Evolutionary conservation across 2,113 vertebrate species (phyloP).

Genomic region (Aramus guarauna): DNA sequence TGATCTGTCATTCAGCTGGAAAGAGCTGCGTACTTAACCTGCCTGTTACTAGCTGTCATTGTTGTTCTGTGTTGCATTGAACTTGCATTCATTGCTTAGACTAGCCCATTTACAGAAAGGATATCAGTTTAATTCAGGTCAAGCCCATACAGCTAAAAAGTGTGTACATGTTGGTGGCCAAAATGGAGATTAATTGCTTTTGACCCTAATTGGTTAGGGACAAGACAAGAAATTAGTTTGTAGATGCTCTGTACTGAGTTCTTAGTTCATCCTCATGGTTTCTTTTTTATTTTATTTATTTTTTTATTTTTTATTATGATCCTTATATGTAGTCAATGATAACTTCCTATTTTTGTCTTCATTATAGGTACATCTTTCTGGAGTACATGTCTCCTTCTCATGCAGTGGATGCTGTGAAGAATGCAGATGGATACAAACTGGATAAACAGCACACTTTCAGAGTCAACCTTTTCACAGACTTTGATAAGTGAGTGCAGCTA

Average conservation of each 20-base stretch:
- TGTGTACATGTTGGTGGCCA: not conserved
- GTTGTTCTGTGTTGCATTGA: not conserved
- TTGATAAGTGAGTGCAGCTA: constrained; percentile 87
- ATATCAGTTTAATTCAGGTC: not conserved
- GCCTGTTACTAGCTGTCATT: not conserved
- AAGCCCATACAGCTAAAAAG: not conserved
- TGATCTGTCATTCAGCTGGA: not conserved
- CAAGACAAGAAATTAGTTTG: not conserved
- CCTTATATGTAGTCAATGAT: fast-evolving
- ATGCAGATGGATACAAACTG: constrained; percentile 94
- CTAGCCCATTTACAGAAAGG: not conserved
- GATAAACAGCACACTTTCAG: constrained; percentile 98
- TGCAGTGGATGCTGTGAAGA: constrained; percentile 92
- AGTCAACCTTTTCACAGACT: constrained; percentile 97
- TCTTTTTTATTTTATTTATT: not conserved
- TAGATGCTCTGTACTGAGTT: not conserved
- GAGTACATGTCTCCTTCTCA: constrained; percentile 91
- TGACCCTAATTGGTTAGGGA: not conserved
- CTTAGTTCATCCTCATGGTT: not conserved
- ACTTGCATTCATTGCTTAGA: not conserved
- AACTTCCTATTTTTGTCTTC: not conserved
- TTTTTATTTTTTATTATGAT: not conserved
- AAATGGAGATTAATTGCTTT: not conserved
- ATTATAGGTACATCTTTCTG: constrained; percentile 90
- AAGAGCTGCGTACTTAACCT: not conserved